These are phyloP conservation scores for Dysdera silvatica DNA, from an alignment of 1,140 invertebrate genomes.

Conservation along the genomic window DNA sequence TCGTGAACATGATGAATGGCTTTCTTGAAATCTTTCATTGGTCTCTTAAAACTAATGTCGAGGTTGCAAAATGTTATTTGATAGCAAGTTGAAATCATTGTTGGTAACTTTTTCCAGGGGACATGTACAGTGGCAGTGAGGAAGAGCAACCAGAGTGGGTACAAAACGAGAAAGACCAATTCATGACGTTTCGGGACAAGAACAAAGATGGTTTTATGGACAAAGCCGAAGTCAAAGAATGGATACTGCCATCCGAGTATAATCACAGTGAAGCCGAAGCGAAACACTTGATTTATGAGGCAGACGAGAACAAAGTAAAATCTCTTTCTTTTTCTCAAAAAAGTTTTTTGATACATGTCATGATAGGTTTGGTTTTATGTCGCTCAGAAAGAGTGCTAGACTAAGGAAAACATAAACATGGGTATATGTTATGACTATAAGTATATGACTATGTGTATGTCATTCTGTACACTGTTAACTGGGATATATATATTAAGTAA, in stretches of 20 bases:
- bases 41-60: no score
- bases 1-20: no score
- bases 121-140: constrained; percentile 71
- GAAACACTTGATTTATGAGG: constrained; percentile 87
- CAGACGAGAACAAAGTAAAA: constrained; percentile 68
- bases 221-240: constrained; percentile 70
- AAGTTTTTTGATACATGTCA: neutral
- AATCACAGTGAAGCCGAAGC: constrained; percentile 95
- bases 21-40: no score
- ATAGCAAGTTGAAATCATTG: neutral
- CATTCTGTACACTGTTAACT: no score
- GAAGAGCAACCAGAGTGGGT: constrained; percentile 92
- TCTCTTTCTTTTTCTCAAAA: neutral
- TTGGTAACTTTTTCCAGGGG: constrained; percentile 47
- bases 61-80: no score
- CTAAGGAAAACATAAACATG: no score
- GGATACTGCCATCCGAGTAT: constrained; percentile 94
- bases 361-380: neutral
- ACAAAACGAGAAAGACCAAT: constrained; percentile 84
- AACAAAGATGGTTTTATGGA: constrained; percentile 85
- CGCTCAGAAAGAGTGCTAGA: neutral
- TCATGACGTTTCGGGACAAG: constrained; percentile 69
- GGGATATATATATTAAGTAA: no score
- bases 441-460: no score
- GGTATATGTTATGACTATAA: no score